These are phyloP conservation scores for Automeris io DNA, from an alignment of 2,888 invertebrate species.

Conservation along the genomic window DNA sequence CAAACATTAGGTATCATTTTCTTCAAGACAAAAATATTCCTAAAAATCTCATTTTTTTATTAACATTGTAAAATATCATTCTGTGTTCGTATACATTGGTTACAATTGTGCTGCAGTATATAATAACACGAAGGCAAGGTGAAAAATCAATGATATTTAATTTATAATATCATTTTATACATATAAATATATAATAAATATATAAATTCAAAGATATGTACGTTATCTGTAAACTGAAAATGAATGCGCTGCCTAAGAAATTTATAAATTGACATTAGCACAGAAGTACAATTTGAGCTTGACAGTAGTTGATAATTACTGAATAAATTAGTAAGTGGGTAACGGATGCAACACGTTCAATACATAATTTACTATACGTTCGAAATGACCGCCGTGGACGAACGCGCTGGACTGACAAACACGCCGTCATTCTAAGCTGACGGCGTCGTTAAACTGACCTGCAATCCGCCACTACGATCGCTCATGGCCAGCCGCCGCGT, in stretches of 20 bases:
- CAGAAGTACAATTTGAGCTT: constrained; percentile 65
- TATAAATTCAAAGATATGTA: constrained; percentile 71
- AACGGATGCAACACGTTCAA: constrained; percentile 47
- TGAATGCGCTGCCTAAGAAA: constrained; percentile 23
- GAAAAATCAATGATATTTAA: constrained; percentile 54
- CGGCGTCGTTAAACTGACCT: constrained; percentile 9
- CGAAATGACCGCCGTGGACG: constrained; percentile 16
- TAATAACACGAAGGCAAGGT: constrained; percentile 75
- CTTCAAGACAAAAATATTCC: constrained; percentile 62
- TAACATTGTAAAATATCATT: constrained; percentile 75
- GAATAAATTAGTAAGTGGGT: constrained; percentile 45
- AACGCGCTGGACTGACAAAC: constrained; percentile 14
- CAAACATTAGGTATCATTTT: constrained; percentile 55
- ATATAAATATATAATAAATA: constrained; percentile 56
- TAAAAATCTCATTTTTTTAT: constrained; percentile 64
- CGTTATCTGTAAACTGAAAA: constrained; percentile 22
- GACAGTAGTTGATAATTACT: constrained; percentile 17
- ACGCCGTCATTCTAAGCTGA: constrained; percentile 6
- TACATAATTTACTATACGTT: constrained; percentile 32
- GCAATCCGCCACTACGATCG: constrained; percentile 10
- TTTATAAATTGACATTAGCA: constrained; percentile 63
- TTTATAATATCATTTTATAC: constrained; percentile 33
- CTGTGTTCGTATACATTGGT: constrained; percentile 74
- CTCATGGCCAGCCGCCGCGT: constrained; percentile 13
- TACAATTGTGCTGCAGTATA: constrained; percentile 72